Evolutionary conservation across 2,888 invertebrate genomes (phyloP), one percentile per base, ranked within the genome.

Genomic region (Eupithecia centaureata): DNA sequence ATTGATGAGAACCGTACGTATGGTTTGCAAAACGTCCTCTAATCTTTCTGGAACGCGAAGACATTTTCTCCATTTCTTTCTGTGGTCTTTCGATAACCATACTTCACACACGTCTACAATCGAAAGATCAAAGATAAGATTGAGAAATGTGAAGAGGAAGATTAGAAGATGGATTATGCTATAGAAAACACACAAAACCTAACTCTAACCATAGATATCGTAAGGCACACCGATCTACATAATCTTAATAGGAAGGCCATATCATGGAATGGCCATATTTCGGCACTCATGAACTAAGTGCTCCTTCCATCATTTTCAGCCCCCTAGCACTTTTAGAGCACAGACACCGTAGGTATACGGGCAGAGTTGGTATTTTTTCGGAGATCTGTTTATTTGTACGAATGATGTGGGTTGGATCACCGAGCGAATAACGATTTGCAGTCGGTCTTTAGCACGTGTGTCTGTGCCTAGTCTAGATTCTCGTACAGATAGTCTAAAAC

Each of bases 1-100:
- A 92, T 91, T 82, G 93, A 94, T 85, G 94, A 93, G 77, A 91
- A 91, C 87, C 93, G 94, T 94, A 94, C 88, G 94, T 94, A 93
- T 91, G 73, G 80, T 80, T 79, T 77, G 18, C 78, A 68, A 73
- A 75, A 63, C 70, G 79, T 79, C 77, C 77, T 79, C 81, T 82
- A 81, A 79, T 77, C 79, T 81, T 78, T 79, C 76, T 57, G 5
- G 63, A 68, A 27, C 22, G 30, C 51, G 61, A 58, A 67, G 69
- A 73, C 27, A 33, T 42, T 60, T 30, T 13, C 10, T n/a, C 54
- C 22, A 57, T 12, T 32, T 57, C 1, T 18, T 32, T 57, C 18
- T 57, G 12, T 57, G 32, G 22, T 57, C 13, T 30, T 32, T 57
- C 32, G 57, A 57, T 57, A 30, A 32, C 30, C 32, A 42, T 10